Base-by-base conservation (phyloP, 2,797 vertebrate species). In the Tokudaia muenninki region DNA sequence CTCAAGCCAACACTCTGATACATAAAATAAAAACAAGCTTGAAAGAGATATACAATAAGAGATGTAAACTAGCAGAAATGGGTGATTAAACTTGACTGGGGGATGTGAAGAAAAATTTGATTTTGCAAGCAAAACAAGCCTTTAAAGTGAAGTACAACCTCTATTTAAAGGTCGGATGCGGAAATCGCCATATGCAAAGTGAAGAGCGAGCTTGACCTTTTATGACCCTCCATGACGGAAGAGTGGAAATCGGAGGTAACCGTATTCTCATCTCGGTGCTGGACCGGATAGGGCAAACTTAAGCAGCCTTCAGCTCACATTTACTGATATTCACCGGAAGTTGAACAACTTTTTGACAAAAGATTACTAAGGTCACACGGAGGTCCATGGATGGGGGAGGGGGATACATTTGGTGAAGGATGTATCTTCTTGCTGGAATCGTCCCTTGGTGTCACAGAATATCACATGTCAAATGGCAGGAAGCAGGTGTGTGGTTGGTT, bases 11-110 rank as follows among this genome's bases (percentile, higher is more conserved):
- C 21, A 52, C 31, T 52, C 31, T 29, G 50, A 26, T n/a, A 52
- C 4, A 16, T n/a, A 37, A 87, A 87, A 87, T n/a, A n/a, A 50
- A 86, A 67, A 86, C 13, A 21, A 86, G 21, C 3, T 21, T 82
- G 87, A 90, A 94, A 95, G 50, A 93, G 47, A 89, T 91, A 80
- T 41, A 19, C 47, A 90, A 34, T 47, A 84, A 84, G 75, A 88
- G 47, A 34, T 86, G 34, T 37, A 22, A 57, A 29, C 5, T 88
- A 75, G 87, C 4, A 72, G 57, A 92, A 90, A 87, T 0, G 14
- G 84, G 4, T 95, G 37, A 72, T 93, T 50, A 82, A 95, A 92
- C 2, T 78, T 89, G 34, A 87, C 34, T 70, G 57, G 77, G 16
- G 34, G 10, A 41, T 74, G 59, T 79, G 13, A 8, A 84, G 47